Conservation (phyloP, 2,797 vertebrate species). For the Onychomys arenicola region DNA sequence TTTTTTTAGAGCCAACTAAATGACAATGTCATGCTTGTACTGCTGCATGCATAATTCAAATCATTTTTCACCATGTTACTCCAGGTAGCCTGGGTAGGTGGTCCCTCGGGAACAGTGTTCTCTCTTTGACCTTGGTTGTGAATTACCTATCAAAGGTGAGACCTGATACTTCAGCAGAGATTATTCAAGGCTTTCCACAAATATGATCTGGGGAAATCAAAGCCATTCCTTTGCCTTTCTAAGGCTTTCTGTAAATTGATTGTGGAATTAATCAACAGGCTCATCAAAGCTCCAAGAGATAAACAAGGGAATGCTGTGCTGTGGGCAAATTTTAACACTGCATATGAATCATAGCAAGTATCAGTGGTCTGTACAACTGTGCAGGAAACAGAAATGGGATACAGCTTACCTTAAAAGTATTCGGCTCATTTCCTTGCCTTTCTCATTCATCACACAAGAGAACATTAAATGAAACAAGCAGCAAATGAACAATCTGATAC, state of each 20-base stretch:
- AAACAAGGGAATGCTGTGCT: slow-evolving; percentile 56
- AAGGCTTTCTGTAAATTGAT: slow-evolving; percentile 70
- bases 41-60: slow-evolving; percentile 72
- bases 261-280: slow-evolving; percentile 74
- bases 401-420: slow-evolving; percentile 42
- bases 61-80: slow-evolving; percentile 51
- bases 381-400: slow-evolving; percentile 30
- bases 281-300: slow-evolving; percentile 56
- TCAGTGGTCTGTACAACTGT: background rate
- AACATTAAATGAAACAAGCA: slow-evolving; percentile 37
- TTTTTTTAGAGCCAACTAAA: slow-evolving; percentile 77
- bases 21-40: slow-evolving; percentile 68
- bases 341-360: slow-evolving; percentile 40
- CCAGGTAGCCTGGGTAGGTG: background rate
- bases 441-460: slow-evolving; percentile 17
- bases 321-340: slow-evolving; percentile 42
- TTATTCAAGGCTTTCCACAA: slow-evolving; percentile 72
- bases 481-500: background rate
- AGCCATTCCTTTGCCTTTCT: slow-evolving; percentile 61
- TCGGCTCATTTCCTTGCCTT: background rate
- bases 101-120: background rate
- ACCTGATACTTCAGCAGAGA: slow-evolving; percentile 48
- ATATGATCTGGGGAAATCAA: slow-evolving; percentile 65
- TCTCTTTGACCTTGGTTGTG: slow-evolving; percentile 71
- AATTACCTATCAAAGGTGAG: slow-evolving; percentile 74